Evolutionary conservation across 2,888 invertebrate genomes (phyloP).

Genomic region (Nipponacmea schrenckii): DNA sequence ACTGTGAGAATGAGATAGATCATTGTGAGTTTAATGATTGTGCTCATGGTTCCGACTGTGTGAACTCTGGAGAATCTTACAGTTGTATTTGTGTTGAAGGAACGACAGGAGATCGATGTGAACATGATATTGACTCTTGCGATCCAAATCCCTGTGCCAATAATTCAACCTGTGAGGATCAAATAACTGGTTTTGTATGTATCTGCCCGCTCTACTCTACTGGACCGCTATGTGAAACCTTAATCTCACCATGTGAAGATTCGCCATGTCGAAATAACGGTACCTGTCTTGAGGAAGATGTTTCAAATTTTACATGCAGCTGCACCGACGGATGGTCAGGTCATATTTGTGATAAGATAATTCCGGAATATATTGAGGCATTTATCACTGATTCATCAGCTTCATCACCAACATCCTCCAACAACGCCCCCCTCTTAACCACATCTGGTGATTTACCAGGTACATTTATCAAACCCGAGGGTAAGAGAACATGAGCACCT

Average conservation of each 20-base stretch:
- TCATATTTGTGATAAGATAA: not conserved
- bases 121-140: constrained; percentile 27
- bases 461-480: no score
- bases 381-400: no score
- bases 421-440: no score
- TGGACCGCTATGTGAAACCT: constrained; percentile 19
- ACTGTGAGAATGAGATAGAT: not conserved
- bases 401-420: no score
- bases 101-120: constrained; percentile 21
- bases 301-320: not conserved
- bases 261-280: not conserved
- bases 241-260: not conserved
- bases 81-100: constrained; percentile 13
- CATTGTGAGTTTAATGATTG: not conserved
- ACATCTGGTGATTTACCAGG: no score
- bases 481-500: no score
- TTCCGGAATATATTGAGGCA: not conserved
- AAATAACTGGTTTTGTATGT: constrained; percentile 24
- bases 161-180: constrained; percentile 25
- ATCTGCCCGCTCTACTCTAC: constrained; percentile 24
- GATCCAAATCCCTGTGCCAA: constrained; percentile 22
- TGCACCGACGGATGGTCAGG: not conserved
- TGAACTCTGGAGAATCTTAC: not conserved
- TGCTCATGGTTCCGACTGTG: not conserved
- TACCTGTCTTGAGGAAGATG: not conserved